Base-by-base conservation (phyloP, 1,140 invertebrate genomes). In the Zaprionus lachaisei region DNA sequence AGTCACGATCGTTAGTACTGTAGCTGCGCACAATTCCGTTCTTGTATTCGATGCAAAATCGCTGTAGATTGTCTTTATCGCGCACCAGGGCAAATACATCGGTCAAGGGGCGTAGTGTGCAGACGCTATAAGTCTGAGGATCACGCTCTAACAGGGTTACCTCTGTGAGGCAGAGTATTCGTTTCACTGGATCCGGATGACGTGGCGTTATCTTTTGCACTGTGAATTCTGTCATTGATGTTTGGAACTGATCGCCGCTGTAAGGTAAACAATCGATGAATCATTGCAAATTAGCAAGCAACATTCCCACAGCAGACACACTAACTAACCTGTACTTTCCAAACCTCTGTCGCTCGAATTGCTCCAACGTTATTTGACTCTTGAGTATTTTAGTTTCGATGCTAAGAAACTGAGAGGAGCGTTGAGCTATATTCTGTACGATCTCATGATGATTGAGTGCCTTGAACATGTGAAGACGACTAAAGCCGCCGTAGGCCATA, bases 141-240 rank as follows among this genome's bases (percentile, higher is more conserved):
- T 99, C 99, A 83, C 99, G 94, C 94, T 99, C 99, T 34, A 99
- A 93, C 20, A 99, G 94, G 94, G 98, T 99, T 0, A 96, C 97
- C 93, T 99, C 99, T 0, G 98, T 98, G 0, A 99, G 94, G 92
- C 98, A 99, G n/a, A 99, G 94, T 2, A 97, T 97, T 72, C 98
- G 94, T 77, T 97, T 94, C 34, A 98, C 96, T 5, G 96, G 95
- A 81, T 97, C 97, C 76, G 94, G 94, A 93, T 98, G 96, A 55
- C 97, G 94, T 7, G 94, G 93, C 14, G 95, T 95, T 67, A 96
- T 94, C 94, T 99, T 99, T 86, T 98, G 96, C 5, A 99, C 97
- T 76, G 95, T 95, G 93, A 99, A 99, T 93, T 99, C 98, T 26
- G 96, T 96, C 20, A 99, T 95, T 20, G 98, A 98, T 15, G 98